These are phyloP conservation scores for Phainopepla nitens DNA, from an alignment of 2,113 vertebrate species.

Conservation along the genomic window DNA sequence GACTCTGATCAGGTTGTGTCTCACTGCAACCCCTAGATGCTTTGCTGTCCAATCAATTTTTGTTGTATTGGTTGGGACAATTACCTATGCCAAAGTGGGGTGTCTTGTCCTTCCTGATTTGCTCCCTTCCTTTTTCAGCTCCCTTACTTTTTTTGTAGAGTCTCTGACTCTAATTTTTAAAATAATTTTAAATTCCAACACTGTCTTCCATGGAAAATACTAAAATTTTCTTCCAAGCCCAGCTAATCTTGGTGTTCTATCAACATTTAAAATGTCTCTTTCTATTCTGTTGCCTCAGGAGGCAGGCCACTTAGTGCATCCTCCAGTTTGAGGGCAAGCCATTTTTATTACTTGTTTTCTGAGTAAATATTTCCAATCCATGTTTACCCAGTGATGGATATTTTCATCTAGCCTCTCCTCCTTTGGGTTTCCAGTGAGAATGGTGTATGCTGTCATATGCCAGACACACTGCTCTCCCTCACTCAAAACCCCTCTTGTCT, in stretches of 20 bases:
- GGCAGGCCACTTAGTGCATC: neutral
- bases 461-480: neutral
- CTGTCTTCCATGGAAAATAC: neutral
- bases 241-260: neutral
- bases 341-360: neutral
- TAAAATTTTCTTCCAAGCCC: neutral
- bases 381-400: neutral
- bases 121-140: neutral
- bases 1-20: neutral
- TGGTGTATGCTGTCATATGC: neutral
- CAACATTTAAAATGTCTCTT: neutral
- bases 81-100: neutral
- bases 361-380: neutral
- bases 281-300: neutral
- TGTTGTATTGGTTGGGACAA: neutral
- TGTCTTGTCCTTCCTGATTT: neutral
- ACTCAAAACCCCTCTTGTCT: neutral
- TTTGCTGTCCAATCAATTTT: neutral
- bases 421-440: neutral
- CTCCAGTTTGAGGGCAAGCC: neutral
- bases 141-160: neutral
- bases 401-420: neutral
- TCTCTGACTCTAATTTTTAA: neutral
- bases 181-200: neutral
- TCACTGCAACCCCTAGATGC: neutral